A percentile compares a stretch with the other conserved stretches of the same genome.
These are phyloP conservation scores for Clarias platycephalus DNA, from an alignment of 2,797 vertebrate species.

Conservation along the genomic window DNA sequence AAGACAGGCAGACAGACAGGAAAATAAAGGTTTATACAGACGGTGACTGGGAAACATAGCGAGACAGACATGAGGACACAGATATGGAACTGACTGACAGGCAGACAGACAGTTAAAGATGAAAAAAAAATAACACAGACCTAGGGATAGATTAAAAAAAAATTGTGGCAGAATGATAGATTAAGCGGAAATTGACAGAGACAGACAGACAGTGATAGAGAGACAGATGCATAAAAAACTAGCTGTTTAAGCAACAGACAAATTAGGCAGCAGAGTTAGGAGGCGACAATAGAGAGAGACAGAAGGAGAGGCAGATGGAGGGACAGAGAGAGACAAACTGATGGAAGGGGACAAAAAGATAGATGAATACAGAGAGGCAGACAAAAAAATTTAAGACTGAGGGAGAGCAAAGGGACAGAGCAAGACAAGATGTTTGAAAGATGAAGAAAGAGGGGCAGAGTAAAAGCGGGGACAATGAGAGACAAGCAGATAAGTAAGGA, in stretches of 20 bases:
- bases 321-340: neutral
- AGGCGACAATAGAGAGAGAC: neutral
- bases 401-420: neutral
- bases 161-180: conserved; percentile 66
- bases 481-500: neutral
- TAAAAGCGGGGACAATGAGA: neutral
- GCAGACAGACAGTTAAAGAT: neutral
- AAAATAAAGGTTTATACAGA: neutral
- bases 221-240: neutral
- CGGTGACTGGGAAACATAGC: neutral
- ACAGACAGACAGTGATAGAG: conserved; percentile 66
- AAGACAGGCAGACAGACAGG: neutral
- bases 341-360: neutral
- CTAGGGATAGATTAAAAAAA: neutral
- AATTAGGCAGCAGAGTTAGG: conserved; percentile 43
- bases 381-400: neutral
- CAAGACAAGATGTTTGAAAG: neutral
- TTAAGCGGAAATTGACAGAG: conserved; percentile 83
- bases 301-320: neutral
- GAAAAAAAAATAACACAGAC: neutral
- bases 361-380: neutral
- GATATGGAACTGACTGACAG: neutral
- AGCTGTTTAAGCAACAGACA: neutral
- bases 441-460: neutral
- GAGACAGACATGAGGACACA: neutral